Base-by-base conservation (phyloP, 2,113 vertebrate species). In the Choloepus hoffmanni region DNA sequence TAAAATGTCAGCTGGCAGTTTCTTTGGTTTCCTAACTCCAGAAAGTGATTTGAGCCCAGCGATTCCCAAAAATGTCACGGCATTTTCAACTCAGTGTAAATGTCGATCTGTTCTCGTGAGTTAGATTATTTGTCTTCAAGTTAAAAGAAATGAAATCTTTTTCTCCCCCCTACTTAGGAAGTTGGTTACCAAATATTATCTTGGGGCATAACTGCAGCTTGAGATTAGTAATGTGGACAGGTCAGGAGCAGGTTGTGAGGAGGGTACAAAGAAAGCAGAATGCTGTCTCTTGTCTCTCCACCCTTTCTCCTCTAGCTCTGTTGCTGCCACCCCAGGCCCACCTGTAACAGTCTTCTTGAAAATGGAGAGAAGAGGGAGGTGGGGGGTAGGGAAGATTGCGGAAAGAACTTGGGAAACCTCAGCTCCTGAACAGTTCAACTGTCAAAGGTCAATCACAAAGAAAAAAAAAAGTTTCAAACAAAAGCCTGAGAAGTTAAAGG, bases 1-100 rank as follows among this genome's bases (percentile, higher is more conserved):
- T 70, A 95, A 97, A 93, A 96, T 96, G 95, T 96, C 94, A 95
- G 88, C 95, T 96, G 96, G 70, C 85, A 96, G 92, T 70, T 90
- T 95, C 86, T 96, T 86, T 77, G 43, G 48, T 90, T 96, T 93
- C 72, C 78, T 65, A 79, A 82, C 50, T 95, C 94, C 72, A 82
- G 77, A 94, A 95, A 96, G 90, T 55, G 86, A 88, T 85, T 92
- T 40, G 58, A 97, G 81, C 77, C 74, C 82, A 90, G 45, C 43
- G 74, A 68, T 95, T 96, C 92, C 92, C 85, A 5, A 79, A 96
- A 98, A 97, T 91, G 78, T 91, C 95, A 96, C 60, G 88, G 84
- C 76, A 89, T 95, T 96, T 98, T 89, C 85, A 91, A 97, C 92
- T 89, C 24, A 55, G 45, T 85, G 72, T 76, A 95, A 96, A 97